Evolutionary conservation across 2,888 invertebrate species (phyloP), one percentile per base, ranked within the genome.

Genomic region (Anoplius nigerrimus): DNA sequence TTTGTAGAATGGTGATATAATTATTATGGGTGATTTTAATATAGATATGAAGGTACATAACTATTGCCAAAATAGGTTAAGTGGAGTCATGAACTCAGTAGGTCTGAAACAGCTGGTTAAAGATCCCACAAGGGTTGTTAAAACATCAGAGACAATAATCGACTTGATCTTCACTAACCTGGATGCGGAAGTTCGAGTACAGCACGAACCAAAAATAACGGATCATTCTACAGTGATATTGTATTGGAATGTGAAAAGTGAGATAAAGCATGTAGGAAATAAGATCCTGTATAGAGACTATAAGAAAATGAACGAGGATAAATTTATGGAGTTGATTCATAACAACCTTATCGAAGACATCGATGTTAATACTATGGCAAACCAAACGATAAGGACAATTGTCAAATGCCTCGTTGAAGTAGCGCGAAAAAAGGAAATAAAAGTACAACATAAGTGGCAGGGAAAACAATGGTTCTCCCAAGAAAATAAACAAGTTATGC

Each of bases 281-380:
- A n/a, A n/a, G n/a, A n/a, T n/a, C n/a, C n/a, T n/a, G n/a, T 13
- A 53, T 13, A 62, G 62, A 62, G 45, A 62, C 13, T 62, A 55
- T 20, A 62, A 55, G 45, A 2, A 15, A 55, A 62, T 55, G 55
- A 18, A 62, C 46, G 15, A 24, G 13, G n/a, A n/a, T 13, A 42
- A 55, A 55, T 62, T 62, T 46, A 43, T 20, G 15, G n/a, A 8
- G 43, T 2, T 45, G 15, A 24, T 53, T 24, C 5, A n/a, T 57
- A n/a, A 43, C 8, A 1, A 15, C 3, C 2, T 5, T 16, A 34
- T 20, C 42, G 43, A 34, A 42, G 43, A 20, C 27, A 13, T 34
- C 20, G 13, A 15, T 42, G 42, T 56, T 56, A 11, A 56, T 56
- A 4, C 8, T 18, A 11, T 43, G 13, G 43, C 56, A 2, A 56